Base-by-base conservation (phyloP, 2,113 vertebrate species). In the Amia ocellicauda region DNA sequence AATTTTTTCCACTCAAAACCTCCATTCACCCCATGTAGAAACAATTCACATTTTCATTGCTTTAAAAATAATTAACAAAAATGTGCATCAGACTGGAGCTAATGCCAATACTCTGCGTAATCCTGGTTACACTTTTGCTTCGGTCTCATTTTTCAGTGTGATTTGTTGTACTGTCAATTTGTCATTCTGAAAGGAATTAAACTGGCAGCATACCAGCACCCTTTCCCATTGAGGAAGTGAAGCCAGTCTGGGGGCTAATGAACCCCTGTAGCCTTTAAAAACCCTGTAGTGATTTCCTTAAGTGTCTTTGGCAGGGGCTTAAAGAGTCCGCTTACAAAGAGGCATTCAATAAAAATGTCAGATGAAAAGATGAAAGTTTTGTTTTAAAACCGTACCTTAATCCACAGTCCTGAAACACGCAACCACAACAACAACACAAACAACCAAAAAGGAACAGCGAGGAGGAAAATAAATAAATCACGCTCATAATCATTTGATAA, bases 321-420 rank as follows among this genome's bases (percentile, higher is more conserved):
- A 83, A 84, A 86, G 72, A 69, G 75, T 5, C 19, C 36, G 70
- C 36, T 65, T 70, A 73, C 63, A 70, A 69, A 82, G 81, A 78
- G 64, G 43, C 70, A 78, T 85, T 83, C 76, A 85, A 85, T 87
- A 83, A 86, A 88, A 84, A 83, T 53, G 70, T 80, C 79, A 83
- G 80, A 83, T 78, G 70, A 80, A 85, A 86, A 80, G 78, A 83
- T 81, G 76, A 64, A 73, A 29, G 60, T 78, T 75, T 11, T 13
- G 45, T 70, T 73, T 69, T 58, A 61, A 53, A 42, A 55, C 58
- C 36, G n/a, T 53, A 26, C 43, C 45, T 58, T 36, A 36, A 60
- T 76, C 70, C 63, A n/a, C 27, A 53, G 22, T 56, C 62, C 45
- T 67, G 61, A 68, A 78, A 76, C 70, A 62, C 63, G 56, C 22